Base-by-base conservation (phyloP, 2,888 invertebrate genomes). In the Isoperla grammatica region DNA sequence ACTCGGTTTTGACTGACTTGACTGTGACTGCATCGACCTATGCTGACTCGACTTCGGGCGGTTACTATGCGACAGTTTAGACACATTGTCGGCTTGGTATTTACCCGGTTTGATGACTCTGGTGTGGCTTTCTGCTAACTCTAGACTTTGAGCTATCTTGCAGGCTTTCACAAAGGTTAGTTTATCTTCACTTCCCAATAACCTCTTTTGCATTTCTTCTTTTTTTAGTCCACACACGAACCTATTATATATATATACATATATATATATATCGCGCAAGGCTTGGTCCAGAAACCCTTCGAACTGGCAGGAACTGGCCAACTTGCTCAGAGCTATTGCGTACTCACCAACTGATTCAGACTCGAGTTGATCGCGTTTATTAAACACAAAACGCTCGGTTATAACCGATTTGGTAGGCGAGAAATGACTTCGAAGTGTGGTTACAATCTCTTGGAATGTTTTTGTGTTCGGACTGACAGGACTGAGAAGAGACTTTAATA, bases 321-420 rank as follows among this genome's bases (percentile, higher is more conserved):
- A 20, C 5, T 60, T 65, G 54, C 65, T 68, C 20, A 70, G 45
- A 39, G 61, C 64, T 12, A 65, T 62, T 4, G 63, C 57, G 54
- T 64, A 65, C 17, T 63, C 63, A 12, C 56, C 49, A 9, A 66
- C 60, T 8, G 60, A 59, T 55, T 66, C 64, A 1, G 45, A 50
- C 9, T 35, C 29, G n/a, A 42, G 13, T 61, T 68, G 68, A 37
- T 62, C 37, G 13, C 65, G 59, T 50, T 64, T 64, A 55, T 66
- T 66, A 60, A 69, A 68, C 57, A 64, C 65, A 54, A 66, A 69
- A 13, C 67, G 45, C 61, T 70, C 68, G 1, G 67, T 64, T 19
- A 68, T 68, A 2, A 64, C 56, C 45, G 67, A 63, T 12, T 62
- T 60, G 59, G 67, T 64, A 19, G 67, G 66, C 17, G 48, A 43